Conservation (phyloP, 1,140 invertebrate species). For the Brachionus rotundiformis region DNA sequence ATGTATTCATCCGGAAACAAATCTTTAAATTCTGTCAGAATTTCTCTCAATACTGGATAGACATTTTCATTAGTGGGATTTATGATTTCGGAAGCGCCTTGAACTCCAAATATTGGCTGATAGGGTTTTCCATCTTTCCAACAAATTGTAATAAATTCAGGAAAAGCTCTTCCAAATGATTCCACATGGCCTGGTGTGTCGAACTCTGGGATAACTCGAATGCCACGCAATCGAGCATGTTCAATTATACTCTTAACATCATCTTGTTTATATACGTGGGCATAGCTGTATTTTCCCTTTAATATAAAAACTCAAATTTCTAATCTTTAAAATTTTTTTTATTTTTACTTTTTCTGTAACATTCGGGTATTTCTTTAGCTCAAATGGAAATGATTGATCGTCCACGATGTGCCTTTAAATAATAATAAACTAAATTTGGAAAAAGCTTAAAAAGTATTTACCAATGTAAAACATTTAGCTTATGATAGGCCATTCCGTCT, state of each 20-base stretch:
- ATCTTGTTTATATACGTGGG: constrained; percentile 72
- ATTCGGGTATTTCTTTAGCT: constrained; percentile 73
- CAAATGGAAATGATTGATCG: constrained; percentile 85
- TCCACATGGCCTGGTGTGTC: constrained; percentile 77
- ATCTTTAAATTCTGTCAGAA: constrained; percentile 58
- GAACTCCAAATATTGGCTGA: constrained; percentile 50
- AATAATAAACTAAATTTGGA: constrained; percentile 55
- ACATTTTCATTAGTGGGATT: constrained; percentile 59
- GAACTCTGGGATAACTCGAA: constrained; percentile 85
- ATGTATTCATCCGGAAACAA: constrained; percentile 63
- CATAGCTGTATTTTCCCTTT: constrained; percentile 63
- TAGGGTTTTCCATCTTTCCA: constrained; percentile 53
- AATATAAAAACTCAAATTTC: too few species aligned
- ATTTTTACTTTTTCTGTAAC: constrained; percentile 59
- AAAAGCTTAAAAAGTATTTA: constrained; percentile 65
- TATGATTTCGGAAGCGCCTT: constrained; percentile 53
- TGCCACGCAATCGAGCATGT: constrained; percentile 77
- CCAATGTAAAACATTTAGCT: constrained; percentile 91
- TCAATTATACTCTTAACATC: constrained; percentile 73
- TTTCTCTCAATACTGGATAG: constrained; percentile 58
- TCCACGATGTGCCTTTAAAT: constrained; percentile 91
- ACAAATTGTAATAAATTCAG: constrained; percentile 54
- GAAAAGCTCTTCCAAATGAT: constrained; percentile 32
- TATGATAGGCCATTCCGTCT: constrained; percentile 78
- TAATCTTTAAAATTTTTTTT: constrained; percentile 37